These are phyloP conservation scores for Drosophila picticornis DNA, from an alignment of 2,888 invertebrate species.

Conservation along the genomic window DNA sequence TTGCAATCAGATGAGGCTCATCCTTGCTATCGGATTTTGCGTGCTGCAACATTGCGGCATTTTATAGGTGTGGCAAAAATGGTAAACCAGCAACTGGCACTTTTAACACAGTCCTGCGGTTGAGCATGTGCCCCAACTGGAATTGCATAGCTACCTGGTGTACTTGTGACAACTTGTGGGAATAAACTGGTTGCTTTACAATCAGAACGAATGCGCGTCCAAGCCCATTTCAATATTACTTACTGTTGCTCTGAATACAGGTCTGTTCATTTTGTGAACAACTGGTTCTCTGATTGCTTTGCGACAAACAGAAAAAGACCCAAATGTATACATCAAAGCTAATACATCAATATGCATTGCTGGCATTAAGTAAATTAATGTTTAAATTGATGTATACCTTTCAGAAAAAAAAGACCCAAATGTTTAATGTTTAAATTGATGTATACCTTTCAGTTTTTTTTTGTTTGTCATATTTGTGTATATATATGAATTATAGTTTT, in stretches of 20 bases:
- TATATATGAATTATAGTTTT: too few relatives aligned
- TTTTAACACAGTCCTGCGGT: slow-evolving; percentile 32
- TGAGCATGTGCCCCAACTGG: slow-evolving; percentile 5
- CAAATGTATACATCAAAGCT: not conserved
- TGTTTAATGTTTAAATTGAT: too few relatives aligned
- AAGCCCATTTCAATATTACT: not conserved
- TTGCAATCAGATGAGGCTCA: slow-evolving; percentile 52
- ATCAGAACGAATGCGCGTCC: not conserved
- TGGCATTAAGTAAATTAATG: too few relatives aligned
- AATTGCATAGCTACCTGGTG: not conserved
- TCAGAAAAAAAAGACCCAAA: too few relatives aligned
- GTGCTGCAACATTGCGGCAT: slow-evolving; percentile 46
- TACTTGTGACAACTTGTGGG: not conserved
- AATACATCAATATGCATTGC: not conserved
- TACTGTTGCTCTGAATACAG: not conserved
- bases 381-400: not conserved
- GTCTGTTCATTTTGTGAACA: not conserved
- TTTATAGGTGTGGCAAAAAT: slow-evolving; percentile 54
- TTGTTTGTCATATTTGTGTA: too few relatives aligned
- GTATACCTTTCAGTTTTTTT: not conserved
- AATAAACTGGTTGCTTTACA: not conserved
- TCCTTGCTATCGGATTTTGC: slow-evolving; percentile 38
- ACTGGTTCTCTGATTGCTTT: not conserved
- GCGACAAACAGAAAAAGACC: not conserved
- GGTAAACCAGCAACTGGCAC: slow-evolving; percentile 20